Evolutionary conservation across 2,888 invertebrate genomes (phyloP).

Genomic region (Ochropleura leucogaster): DNA sequence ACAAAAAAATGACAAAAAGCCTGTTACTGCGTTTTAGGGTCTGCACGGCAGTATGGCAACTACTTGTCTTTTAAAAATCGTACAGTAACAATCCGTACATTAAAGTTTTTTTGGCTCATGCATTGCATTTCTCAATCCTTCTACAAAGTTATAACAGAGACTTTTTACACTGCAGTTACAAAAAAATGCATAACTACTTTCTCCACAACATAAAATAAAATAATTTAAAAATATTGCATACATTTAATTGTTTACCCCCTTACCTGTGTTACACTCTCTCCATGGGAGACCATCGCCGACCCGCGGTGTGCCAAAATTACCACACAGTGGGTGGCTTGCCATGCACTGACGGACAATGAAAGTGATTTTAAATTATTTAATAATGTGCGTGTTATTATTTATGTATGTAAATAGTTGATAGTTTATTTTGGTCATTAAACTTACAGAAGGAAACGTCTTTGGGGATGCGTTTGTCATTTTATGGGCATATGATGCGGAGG

Average conservation of each 20-base stretch:
- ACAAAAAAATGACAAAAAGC: no score
- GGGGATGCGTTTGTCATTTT: no score
- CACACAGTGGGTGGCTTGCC: constrained; percentile 76
- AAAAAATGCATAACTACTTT: not conserved
- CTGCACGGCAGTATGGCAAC: no score
- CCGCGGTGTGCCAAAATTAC: constrained; percentile 81
- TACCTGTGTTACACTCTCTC: constrained; percentile 69
- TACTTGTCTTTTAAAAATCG: not conserved
- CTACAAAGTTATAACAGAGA: not conserved
- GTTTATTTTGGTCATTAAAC: constrained; percentile 18
- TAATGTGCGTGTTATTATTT: constrained; percentile 37
- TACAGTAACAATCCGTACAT: no score
- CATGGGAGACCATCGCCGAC: constrained; percentile 77
- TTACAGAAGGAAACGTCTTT: no score
- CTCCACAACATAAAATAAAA: constrained; percentile 20
- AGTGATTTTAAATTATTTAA: constrained; percentile 63
- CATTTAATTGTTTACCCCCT: constrained; percentile 73
- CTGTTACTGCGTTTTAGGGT: no score
- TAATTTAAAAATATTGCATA: constrained; percentile 26
- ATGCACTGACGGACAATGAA: constrained; percentile 47
- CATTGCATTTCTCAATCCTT: not conserved
- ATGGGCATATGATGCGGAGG: no score
- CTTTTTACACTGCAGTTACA: not conserved
- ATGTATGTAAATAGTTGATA: constrained; percentile 21
- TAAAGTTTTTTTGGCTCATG: not conserved